These are phyloP conservation scores for Astreopora myriophthalma DNA, from an alignment of 64 coral and sea anemone species.

Conservation along the genomic window DNA sequence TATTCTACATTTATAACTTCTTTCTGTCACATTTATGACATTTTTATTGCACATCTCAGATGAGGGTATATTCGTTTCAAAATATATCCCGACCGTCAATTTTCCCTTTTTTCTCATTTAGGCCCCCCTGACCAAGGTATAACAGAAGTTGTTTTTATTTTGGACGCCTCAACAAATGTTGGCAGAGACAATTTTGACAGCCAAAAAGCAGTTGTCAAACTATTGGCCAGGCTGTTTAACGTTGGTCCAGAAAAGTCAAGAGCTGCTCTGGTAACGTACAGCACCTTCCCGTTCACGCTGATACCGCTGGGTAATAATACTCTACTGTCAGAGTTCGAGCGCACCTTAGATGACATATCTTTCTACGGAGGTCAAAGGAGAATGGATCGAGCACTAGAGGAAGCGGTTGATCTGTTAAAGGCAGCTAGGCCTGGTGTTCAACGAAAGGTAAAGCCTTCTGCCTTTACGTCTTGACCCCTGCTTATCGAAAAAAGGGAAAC, in stretches of 20 bases:
- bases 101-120: not conserved
- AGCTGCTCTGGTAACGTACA: slow-evolving; percentile 56
- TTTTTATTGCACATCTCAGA: too few relatives aligned
- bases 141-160: slow-evolving; percentile 65
- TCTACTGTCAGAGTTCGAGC: slow-evolving; percentile 16
- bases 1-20: too few relatives aligned
- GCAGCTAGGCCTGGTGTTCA: slow-evolving; percentile 20
- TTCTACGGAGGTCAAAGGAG: slow-evolving; percentile 54
- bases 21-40: too few relatives aligned
- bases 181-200: slow-evolving; percentile 32
- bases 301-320: slow-evolving; percentile 25
- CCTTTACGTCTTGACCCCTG: too few relatives aligned
- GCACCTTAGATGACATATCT: not conserved
- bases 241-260: slow-evolving; percentile 48
- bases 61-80: too few relatives aligned
- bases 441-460: not conserved
- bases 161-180: slow-evolving; percentile 71
- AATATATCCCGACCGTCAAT: too few relatives aligned
- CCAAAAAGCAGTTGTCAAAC: slow-evolving; percentile 75
- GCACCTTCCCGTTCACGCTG: slow-evolving; percentile 6
- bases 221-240: slow-evolving; percentile 49
- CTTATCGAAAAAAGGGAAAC: too few relatives aligned
- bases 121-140: not conserved
- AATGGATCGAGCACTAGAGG: slow-evolving; percentile 69
- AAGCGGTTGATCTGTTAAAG: slow-evolving; percentile 18